Percentiles rank a stretch among this genome's conserved stretches.
Evolutionary conservation across 2,113 vertebrate genomes (phyloP).

Genomic region (Melanerpes aurifrons): DNA sequence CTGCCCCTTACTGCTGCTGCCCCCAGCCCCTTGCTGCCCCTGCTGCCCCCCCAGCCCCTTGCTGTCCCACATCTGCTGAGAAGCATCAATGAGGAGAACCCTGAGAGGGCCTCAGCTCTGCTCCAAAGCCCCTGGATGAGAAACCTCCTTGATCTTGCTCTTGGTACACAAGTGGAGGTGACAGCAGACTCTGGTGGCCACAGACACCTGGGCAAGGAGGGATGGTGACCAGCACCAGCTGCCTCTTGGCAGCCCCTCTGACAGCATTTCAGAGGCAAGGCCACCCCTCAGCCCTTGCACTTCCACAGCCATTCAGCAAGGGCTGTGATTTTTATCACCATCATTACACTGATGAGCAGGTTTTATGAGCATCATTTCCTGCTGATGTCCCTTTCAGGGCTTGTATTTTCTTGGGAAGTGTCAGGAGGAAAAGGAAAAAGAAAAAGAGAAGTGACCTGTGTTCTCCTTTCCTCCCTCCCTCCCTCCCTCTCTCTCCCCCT

Average conservation of each 20-base stretch:
- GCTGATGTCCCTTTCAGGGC: neutral
- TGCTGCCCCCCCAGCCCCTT: rapidly evolving
- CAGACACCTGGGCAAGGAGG: neutral
- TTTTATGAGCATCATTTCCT: neutral
- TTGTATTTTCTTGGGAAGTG: neutral
- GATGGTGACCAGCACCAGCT: neutral
- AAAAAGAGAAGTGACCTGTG: too few relatives aligned
- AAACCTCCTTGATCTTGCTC: neutral
- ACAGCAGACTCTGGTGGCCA: neutral
- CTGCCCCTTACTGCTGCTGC: too few relatives aligned
- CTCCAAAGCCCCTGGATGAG: neutral
- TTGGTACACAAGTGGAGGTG: neutral
- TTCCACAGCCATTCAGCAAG: neutral
- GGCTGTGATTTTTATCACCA: neutral
- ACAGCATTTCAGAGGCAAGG: neutral
- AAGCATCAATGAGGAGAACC: rapidly evolving
- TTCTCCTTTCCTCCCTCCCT: neutral
- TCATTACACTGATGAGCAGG: neutral
- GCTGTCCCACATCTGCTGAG: rapidly evolving
- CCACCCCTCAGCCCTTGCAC: neutral
- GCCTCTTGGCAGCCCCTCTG: neutral
- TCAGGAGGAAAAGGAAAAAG: neutral
- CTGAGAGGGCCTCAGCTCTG: neutral
- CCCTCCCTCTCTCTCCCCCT: neutral
- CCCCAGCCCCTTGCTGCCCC: too few relatives aligned